A percentile compares a stretch with the other conserved stretches of the same genome.
These are phyloP conservation scores for Blomia tropicalis DNA, from an alignment of 2,888 invertebrate genomes.

Conservation along the genomic window DNA sequence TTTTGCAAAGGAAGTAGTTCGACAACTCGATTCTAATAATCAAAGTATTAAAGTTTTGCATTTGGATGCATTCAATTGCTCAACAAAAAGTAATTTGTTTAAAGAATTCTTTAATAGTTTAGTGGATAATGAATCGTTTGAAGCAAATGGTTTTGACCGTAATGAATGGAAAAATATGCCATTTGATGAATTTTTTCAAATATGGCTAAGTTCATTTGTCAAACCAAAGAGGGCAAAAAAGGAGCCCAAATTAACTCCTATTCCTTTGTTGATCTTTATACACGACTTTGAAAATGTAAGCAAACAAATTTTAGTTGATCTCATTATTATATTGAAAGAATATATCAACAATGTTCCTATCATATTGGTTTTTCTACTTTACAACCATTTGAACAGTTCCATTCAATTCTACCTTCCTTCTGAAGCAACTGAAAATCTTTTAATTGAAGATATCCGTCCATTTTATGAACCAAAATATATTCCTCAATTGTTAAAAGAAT, in stretches of 20 bases:
- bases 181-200: not conserved
- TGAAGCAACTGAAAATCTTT: not conserved
- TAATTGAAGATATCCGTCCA: not conserved
- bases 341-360: not conserved
- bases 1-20: not conserved
- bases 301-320: not conserved
- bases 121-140: not conserved
- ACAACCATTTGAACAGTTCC: not conserved
- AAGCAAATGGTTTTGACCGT: not conserved
- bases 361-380: not conserved
- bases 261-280: not conserved
- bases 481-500: not conserved
- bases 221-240: not conserved
- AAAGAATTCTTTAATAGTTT: not conserved
- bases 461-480: not conserved
- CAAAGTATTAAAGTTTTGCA: not conserved
- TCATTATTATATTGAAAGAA: not conserved
- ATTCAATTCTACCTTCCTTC: not conserved
- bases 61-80: not conserved
- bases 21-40: not conserved
- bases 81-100: not conserved
- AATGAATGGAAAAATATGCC: conserved; percentile 7
- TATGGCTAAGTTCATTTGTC: not conserved
- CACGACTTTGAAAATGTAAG: conserved; percentile 7
- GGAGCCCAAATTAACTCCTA: not conserved